Percentiles rank a stretch among this genome's conserved stretches.
Conservation (phyloP, 2,113 vertebrate genomes). For the Siniperca knerii region DNA sequence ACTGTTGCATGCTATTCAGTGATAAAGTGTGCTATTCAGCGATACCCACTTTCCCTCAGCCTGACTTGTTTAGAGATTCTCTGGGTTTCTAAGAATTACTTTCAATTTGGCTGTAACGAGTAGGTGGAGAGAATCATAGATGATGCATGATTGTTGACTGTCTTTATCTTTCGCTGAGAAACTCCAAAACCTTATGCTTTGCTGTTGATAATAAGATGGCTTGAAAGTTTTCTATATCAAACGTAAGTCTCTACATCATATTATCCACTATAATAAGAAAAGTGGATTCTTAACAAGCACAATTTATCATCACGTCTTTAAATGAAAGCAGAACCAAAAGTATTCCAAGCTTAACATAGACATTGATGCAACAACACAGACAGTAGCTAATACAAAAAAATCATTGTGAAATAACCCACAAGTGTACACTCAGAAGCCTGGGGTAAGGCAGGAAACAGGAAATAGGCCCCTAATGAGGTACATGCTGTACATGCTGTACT, state of each 20-base stretch:
- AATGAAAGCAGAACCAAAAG: not conserved
- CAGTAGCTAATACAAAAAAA: not conserved
- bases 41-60: not conserved
- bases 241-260: no score
- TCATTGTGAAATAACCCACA: conserved; percentile 9
- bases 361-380: not conserved
- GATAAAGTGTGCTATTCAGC: not conserved
- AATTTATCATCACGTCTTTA: not conserved
- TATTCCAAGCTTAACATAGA: not conserved
- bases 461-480: conserved; percentile 35
- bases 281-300: not conserved
- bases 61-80: not conserved
- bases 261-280: not conserved
- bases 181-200: not conserved
- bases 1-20: not conserved
- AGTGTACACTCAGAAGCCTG: not conserved
- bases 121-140: not conserved
- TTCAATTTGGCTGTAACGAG: not conserved
- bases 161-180: not conserved
- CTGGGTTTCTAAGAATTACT: not conserved
- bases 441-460: conserved; percentile 52
- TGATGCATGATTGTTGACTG: not conserved
- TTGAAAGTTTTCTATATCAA: not conserved
- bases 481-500: conserved; percentile 32
- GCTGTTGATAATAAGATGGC: not conserved